phyloP scores from a whole-genome alignment of 2,888 invertebrate species.

The Merodon equestris region DNA sequence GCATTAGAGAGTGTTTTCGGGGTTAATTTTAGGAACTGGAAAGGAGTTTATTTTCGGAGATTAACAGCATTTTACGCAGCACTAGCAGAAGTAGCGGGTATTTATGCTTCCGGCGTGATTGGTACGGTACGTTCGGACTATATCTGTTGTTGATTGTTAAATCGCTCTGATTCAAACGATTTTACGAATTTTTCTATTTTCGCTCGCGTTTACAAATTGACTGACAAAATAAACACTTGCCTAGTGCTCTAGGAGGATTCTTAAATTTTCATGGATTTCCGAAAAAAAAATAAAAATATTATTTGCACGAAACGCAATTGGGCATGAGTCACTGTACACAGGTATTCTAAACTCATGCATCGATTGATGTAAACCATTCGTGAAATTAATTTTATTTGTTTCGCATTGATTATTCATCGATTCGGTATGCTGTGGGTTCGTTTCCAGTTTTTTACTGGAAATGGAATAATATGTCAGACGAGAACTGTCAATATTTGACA shows the following conservation, averaged over 20 bases:
- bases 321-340: not conserved
- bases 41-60: slow-evolving; percentile 25
- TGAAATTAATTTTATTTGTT: too few relatives aligned
- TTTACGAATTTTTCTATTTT: slow-evolving; percentile 30
- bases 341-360: too few relatives aligned
- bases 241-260: slow-evolving; percentile 8
- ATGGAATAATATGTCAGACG: too few relatives aligned
- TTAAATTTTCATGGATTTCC: slow-evolving; percentile 42
- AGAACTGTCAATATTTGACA: too few relatives aligned
- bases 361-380: too few relatives aligned
- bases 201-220: slow-evolving; percentile 25
- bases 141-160: too few relatives aligned
- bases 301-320: too few relatives aligned
- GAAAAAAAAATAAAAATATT: not conserved
- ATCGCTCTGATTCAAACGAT: too few relatives aligned
- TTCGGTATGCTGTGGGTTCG: too few relatives aligned
- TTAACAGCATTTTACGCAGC: not conserved
- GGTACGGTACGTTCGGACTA: too few relatives aligned
- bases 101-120: not conserved
- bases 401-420: too few relatives aligned
- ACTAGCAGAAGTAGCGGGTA: not conserved
- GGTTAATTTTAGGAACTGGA: slow-evolving; percentile 4
- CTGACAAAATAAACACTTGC: slow-evolving; percentile 40
- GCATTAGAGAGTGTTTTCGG: not conserved
- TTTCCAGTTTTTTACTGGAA: too few relatives aligned